Evolutionary conservation across 30 jellyfish, hydroid and myxozoan species (phyloP).

Genomic region (Clytia hemisphaerica): DNA sequence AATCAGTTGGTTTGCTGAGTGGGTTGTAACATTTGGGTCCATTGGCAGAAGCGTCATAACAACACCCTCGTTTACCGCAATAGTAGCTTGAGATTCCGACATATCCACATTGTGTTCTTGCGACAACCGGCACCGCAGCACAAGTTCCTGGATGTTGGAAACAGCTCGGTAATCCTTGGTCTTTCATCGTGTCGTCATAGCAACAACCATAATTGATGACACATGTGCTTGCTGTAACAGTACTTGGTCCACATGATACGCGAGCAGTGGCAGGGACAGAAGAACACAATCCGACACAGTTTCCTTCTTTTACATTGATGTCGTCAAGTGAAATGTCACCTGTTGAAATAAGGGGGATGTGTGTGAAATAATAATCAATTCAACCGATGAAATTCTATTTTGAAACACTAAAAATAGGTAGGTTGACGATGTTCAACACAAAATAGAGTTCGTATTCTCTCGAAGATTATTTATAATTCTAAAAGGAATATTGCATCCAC

Average conservation of each 20-base stretch:
- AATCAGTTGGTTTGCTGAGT: conserved; percentile 23
- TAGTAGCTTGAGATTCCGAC: conserved; percentile 33
- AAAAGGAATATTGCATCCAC: no score
- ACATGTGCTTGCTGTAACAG: conserved; percentile 71
- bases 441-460: no score
- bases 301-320: conserved; percentile 69
- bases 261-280: conserved; percentile 76
- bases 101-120: conserved; percentile 70
- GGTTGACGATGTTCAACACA: no score
- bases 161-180: conserved; percentile 72
- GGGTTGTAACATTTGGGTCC: conserved; percentile 74
- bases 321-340: conserved; percentile 98
- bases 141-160: conserved; percentile 89
- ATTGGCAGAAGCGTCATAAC: conserved; percentile 43
- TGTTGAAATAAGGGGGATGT: no score
- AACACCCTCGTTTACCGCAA: conserved; percentile 87
- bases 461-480: no score
- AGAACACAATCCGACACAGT: conserved; percentile 85
- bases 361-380: no score
- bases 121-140: conserved; percentile 59
- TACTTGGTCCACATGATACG: conserved; percentile 77
- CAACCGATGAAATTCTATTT: no score
- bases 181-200: conserved; percentile 68
- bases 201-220: conserved; percentile 78
- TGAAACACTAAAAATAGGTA: no score